Percentiles rank a stretch among this genome's conserved stretches.
Evolutionary conservation across 53 echinoderm and acorn worm species (phyloP).

Genomic region (Arbacia lixula): DNA sequence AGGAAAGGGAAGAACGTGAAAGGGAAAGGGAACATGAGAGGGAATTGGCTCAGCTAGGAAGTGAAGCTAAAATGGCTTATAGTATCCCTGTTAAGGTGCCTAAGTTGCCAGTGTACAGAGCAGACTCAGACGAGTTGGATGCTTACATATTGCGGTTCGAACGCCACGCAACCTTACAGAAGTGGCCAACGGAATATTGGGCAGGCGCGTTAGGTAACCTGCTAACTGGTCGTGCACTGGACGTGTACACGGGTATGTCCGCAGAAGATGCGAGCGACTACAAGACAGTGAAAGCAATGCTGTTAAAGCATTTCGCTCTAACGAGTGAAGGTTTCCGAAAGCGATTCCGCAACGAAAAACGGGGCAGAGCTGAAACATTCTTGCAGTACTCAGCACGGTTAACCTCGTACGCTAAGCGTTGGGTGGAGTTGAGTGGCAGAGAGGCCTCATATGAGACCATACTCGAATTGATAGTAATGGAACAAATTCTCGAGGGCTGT

Average conservation of each 20-base stretch:
- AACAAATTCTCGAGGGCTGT: background rate
- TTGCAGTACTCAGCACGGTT: slow-evolving; percentile 37
- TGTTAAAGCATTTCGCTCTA: slow-evolving; percentile 33
- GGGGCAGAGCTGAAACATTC: background rate
- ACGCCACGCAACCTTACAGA: slow-evolving; percentile 25
- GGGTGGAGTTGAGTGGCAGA: slow-evolving; percentile 24
- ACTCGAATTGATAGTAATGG: background rate
- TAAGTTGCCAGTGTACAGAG: slow-evolving; percentile 27
- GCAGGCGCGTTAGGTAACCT: slow-evolving; percentile 30
- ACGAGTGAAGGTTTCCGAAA: slow-evolving; percentile 41
- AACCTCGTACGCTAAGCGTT: slow-evolving; percentile 13
- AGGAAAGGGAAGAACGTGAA: slow-evolving; percentile 33
- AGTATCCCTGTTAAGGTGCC: slow-evolving; percentile 14
- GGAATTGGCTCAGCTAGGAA: slow-evolving; percentile 5
- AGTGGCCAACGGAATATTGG: slow-evolving; percentile 36
- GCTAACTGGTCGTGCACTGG: slow-evolving; percentile 15
- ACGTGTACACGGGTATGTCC: slow-evolving; percentile 30
- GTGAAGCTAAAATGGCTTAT: background rate
- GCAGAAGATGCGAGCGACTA: slow-evolving; percentile 29
- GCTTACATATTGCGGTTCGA: slow-evolving; percentile 26
- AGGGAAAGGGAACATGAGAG: slow-evolving; percentile 43
- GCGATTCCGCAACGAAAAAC: slow-evolving; percentile 19
- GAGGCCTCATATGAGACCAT: background rate
- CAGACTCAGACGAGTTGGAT: slow-evolving; percentile 31
- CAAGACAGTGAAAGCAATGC: slow-evolving; percentile 17